Base-by-base conservation (phyloP, 2,113 vertebrate genomes). In the Atrichornis clamosus region DNA sequence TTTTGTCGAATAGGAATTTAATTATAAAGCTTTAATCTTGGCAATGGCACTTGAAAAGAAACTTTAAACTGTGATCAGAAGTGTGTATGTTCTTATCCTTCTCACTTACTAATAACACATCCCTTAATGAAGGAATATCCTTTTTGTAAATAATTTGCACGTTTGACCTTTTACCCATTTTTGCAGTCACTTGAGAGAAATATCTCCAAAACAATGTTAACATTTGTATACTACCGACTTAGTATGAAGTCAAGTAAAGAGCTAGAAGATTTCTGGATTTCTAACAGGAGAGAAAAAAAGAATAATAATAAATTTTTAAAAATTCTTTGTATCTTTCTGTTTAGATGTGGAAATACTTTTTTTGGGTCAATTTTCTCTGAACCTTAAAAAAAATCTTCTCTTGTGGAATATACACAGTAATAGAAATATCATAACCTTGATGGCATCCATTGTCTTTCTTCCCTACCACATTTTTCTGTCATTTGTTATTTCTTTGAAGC, bases 1-100 rank as follows among this genome's bases (percentile, higher is more conserved):
- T n/a, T 96, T 95, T 95, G 72, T 96, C 81, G 96, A 97, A 95
- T 53, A 93, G 15, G 39, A 85, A 95, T 97, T 97, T 97, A 91
- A 95, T 97, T 96, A 96, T 73, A 95, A 96, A 93, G 39, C 77
- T 95, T 92, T 89, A 87, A 97, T 92, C 89, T 96, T 96, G 90
- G 87, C 94, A 97, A 55, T 60, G 23, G 18, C 69, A 30, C 86
- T 95, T 96, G 83, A 97, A 97, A 91, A 21, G 76, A 95, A 96
- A 96, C 73, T 90, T 94, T 81, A 95, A 93, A 96, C 86, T 94
- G 46, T 83, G 81, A 74, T 88, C 33, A 75, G 77, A 93, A 95
- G 16, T 87, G 58, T 90, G 53, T 73, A 44, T 83, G 72, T 69
- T 91, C 47, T 68, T 93, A 90, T 80, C 37, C 77, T 97, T 97